Base-by-base conservation (phyloP, 2,888 invertebrate genomes). In the Euproctis similis region DNA sequence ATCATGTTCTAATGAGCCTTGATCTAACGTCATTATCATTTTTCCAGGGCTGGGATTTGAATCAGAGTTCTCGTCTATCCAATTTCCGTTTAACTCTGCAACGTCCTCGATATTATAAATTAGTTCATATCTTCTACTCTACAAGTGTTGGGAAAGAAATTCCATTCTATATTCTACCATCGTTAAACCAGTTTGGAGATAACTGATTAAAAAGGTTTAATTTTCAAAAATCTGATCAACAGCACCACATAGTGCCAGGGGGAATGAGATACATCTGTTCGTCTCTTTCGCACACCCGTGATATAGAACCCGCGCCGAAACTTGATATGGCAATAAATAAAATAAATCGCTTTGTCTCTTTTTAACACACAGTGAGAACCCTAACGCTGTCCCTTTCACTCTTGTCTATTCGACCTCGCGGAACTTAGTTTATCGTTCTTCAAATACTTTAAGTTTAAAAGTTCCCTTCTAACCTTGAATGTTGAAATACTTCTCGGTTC, bases 281-380 rank as follows among this genome's bases (percentile, higher is more conserved):
- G 45, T 77, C 72, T 60, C 73, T 53, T 45, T 75, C 65, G 38
- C 59, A 58, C 70, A 37, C 33, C 42, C 39, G 47, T 40, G 53
- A 53, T 57, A 55, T 56, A 46, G 54, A 65, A 51, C 62, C 52
- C 49, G 52, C 54, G 54, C 43, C 42, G 73, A 53, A 70, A 73
- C 73, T 67, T 70, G 69, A 81, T 81, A 80, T 65, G 72, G 73
- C 64, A 77, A 75, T 81, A 77, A 80, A 78, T 77, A 70, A 74
- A 75, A 72, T 67, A 70, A 60, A 55, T 58, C 42, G 29, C 29
- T 28, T 57, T 29, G 29, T 70, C 71, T 56, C 59, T 43, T 31
- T 72, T 52, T 18, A 26, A 14, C 54, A 10, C 29, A 26, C 8
- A 23, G 29, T 25, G 19, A 10, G 20, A 8, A 21, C 14, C 24